A percentile compares a stretch with the other conserved stretches of the same genome.
phyloP scores from a whole-genome alignment of 2,888 invertebrate genomes.

The Drymonia ruficornis region DNA sequence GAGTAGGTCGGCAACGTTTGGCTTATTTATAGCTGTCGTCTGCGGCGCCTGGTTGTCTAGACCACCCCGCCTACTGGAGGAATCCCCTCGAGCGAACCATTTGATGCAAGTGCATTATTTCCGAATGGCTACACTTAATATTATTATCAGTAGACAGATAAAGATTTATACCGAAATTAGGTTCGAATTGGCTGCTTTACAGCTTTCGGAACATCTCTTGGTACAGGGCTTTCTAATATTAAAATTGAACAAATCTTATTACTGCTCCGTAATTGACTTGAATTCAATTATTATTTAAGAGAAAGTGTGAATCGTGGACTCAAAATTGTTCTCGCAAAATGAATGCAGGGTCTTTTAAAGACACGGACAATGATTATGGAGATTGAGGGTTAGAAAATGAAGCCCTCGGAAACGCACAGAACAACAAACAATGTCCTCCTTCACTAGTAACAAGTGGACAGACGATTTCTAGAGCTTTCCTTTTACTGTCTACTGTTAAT shows the following conservation, averaged over 20 bases:
- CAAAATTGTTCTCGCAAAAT: too few species aligned
- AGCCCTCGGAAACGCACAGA: neutral
- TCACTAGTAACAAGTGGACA: neutral
- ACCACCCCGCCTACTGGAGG: slow-evolving; percentile 56
- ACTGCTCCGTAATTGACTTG: too few species aligned
- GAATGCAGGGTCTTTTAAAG: too few species aligned
- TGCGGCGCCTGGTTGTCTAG: slow-evolving; percentile 69
- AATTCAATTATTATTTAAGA: neutral
- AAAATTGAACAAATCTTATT: too few species aligned
- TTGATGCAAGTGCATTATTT: slow-evolving; percentile 25
- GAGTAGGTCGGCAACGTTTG: slow-evolving; percentile 48
- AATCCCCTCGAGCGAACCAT: slow-evolving; percentile 48
- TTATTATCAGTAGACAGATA: neutral
- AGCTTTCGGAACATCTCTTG: too few species aligned
- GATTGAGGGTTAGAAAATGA: neutral
- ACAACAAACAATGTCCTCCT: neutral
- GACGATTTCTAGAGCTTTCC: slow-evolving; percentile 33
- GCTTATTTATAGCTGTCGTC: slow-evolving; percentile 56
- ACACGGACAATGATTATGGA: too few species aligned
- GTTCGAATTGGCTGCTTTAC: too few species aligned
- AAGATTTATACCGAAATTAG: too few species aligned
- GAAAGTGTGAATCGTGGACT: neutral
- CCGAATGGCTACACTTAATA: neutral
- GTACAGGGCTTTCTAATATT: too few species aligned
- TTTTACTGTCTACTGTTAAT: slow-evolving; percentile 42